phyloP scores from a whole-genome alignment of 2,888 invertebrate species.

The Platyscelio sp. region DNA sequence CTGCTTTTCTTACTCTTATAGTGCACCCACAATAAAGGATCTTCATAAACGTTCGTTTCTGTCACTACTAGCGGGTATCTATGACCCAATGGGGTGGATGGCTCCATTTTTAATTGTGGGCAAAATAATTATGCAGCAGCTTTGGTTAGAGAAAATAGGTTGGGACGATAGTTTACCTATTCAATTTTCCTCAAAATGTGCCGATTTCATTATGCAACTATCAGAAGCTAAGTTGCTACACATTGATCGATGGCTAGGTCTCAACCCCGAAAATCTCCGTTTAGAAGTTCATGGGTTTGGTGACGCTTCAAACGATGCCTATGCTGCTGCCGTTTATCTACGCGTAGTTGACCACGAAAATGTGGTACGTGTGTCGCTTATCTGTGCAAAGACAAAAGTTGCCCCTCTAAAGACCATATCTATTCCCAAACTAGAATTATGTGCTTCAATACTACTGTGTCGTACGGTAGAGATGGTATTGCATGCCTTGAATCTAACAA shows the following conservation, averaged over 20 bases:
- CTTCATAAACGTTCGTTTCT: neutral
- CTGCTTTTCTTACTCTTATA: neutral
- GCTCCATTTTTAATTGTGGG: neutral
- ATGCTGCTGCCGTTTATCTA: neutral
- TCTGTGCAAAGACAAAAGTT: constrained; percentile 9
- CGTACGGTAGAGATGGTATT: neutral
- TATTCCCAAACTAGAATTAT: constrained; percentile 9
- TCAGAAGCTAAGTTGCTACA: neutral
- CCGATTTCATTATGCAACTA: neutral
- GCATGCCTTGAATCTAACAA: neutral
- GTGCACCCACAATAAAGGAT: neutral
- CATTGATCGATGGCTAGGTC: neutral
- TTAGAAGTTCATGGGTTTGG: constrained; percentile 8
- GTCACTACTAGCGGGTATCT: neutral
- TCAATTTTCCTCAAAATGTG: neutral
- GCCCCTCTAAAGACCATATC: neutral
- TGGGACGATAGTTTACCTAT: constrained; percentile 11
- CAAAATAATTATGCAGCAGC: constrained; percentile 9
- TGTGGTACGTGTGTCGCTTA: neutral
- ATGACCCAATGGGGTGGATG: constrained; percentile 10
- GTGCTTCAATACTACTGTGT: neutral
- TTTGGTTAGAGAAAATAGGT: constrained; percentile 9
- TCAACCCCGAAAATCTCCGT: neutral
- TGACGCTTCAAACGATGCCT: neutral
- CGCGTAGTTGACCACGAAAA: neutral